Evolutionary conservation across 2,113 vertebrate species (phyloP), one percentile per base, ranked within the genome.

Genomic region (Scophthalmus maximus): DNA sequence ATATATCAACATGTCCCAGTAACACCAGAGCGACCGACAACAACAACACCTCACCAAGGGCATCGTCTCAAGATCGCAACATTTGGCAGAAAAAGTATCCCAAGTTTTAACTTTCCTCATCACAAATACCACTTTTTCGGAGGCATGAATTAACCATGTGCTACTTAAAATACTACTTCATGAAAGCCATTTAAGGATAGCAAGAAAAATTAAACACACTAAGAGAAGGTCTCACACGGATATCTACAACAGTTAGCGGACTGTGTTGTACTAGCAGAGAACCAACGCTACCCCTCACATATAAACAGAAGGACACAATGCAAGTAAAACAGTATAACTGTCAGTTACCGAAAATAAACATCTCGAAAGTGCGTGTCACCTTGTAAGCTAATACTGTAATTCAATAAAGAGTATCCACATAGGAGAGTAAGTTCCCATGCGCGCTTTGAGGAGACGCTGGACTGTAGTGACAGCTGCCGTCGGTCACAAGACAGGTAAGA

Each of bases 271-370:
- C 57, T 18, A 32, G 20, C 36, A 52, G n/a, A 47, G 66, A 68
- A 44, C 17, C 30, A 53, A 34, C 1, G 9, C 10, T n/a, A 69
- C 10, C 27, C 5, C 12, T 65, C 18, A 49, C 27, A 62, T 18
- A 42, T 2, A 44, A 52, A 62, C 2, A 81, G 5, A 32, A 63
- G 30, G 7, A 62, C 77, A 44, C 26, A 20, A 58, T 25, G 3
- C 2, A 9, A 64, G 25, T 61, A 26, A 47, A 65, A 66, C 8
- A 46, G 3, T n/a, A 46, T n/a, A 53, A 53, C 34, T 18, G 11
- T 59, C 22, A 1, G 23, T 89, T 89, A 89, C 84, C 79, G n/a
- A 86, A 88, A 64, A 87, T 65, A 81, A 82, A 90, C 87, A 90
- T 92, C 79, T 67, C 64, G 70, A 63, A 52, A 57, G 49, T 15